Percentiles rank a stretch among this genome's conserved stretches.
phyloP scores from a whole-genome alignment of 2,113 vertebrate species.

The Oryzias javanicus region DNA sequence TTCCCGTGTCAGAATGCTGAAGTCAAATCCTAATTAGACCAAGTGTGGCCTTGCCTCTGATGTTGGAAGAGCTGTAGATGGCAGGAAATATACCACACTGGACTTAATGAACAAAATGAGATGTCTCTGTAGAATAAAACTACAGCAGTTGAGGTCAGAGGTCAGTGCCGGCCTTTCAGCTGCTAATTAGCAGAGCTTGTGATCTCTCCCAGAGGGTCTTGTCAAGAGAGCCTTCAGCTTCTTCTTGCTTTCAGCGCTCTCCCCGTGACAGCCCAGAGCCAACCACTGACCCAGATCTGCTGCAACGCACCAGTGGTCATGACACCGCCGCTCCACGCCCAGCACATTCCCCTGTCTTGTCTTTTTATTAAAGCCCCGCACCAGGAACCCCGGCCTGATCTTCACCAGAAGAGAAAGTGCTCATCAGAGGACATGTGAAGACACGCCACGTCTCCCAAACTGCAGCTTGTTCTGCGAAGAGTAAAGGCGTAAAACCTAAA shows the following conservation, averaged over 20 bases:
- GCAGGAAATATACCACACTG: constrained; percentile 36
- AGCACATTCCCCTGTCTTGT: constrained; percentile 17
- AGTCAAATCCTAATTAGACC: constrained; percentile 52
- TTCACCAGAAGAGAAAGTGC: constrained; percentile 4
- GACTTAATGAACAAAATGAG: constrained; percentile 69
- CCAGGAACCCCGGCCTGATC: constrained; percentile 11
- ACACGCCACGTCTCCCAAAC: background rate
- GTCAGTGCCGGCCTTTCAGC: constrained; percentile 57
- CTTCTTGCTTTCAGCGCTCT: constrained; percentile 34
- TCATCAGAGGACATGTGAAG: background rate
- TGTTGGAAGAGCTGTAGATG: constrained; percentile 49
- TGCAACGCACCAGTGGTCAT: constrained; percentile 17
- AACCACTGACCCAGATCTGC: constrained; percentile 48
- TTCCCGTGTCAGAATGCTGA: constrained; percentile 49
- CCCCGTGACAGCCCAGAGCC: constrained; percentile 53
- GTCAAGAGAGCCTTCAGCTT: constrained; percentile 49
- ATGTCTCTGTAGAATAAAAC: constrained; percentile 58
- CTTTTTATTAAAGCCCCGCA: constrained; percentile 27
- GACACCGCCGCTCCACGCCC: constrained; percentile 9
- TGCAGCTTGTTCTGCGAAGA: constrained; percentile 21
- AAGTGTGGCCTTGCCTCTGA: constrained; percentile 37
- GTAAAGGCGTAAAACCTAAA: constrained; percentile 29
- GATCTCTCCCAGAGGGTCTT: constrained; percentile 56
- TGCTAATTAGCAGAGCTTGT: constrained; percentile 70
- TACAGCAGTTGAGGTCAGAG: constrained; percentile 60